A percentile compares a stretch with the other conserved stretches of the same genome.
Evolutionary conservation across 2,113 vertebrate species (phyloP).

Genomic region (Aspiorhynchus laticeps): DNA sequence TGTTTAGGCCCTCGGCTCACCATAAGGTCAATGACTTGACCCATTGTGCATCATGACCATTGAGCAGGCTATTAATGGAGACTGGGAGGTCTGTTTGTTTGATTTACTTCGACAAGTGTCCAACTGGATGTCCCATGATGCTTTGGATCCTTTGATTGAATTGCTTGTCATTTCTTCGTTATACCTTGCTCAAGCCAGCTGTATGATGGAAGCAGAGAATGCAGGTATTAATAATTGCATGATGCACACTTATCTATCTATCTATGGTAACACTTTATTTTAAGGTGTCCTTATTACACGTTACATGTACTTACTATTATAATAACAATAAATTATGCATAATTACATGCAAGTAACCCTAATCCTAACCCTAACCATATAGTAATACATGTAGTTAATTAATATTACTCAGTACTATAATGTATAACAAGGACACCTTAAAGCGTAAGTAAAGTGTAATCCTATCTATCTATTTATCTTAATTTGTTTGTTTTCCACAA

Average conservation of each 20-base stretch:
- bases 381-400: too few species aligned
- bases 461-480: not conserved
- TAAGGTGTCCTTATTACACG: too few species aligned
- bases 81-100: conserved; percentile 2
- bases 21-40: conserved; percentile 35
- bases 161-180: not conserved
- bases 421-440: too few species aligned
- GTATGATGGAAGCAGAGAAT: not conserved
- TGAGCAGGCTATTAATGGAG: conserved; percentile 13
- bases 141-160: not conserved
- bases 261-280: not conserved
- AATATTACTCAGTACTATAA: too few species aligned
- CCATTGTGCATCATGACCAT: not conserved
- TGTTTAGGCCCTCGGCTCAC: conserved; percentile 7
- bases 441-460: too few species aligned
- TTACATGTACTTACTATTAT: too few species aligned
- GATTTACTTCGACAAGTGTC: conserved; percentile 27
- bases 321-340: too few species aligned
- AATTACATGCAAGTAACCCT: too few species aligned
- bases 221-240: not conserved
- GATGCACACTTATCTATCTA: not conserved
- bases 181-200: not conserved
- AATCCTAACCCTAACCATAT: too few species aligned
- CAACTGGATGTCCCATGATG: not conserved
- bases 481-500: not conserved